These are phyloP conservation scores for Labeo catla DNA, from an alignment of 2,113 vertebrate genomes.

Conservation along the genomic window DNA sequence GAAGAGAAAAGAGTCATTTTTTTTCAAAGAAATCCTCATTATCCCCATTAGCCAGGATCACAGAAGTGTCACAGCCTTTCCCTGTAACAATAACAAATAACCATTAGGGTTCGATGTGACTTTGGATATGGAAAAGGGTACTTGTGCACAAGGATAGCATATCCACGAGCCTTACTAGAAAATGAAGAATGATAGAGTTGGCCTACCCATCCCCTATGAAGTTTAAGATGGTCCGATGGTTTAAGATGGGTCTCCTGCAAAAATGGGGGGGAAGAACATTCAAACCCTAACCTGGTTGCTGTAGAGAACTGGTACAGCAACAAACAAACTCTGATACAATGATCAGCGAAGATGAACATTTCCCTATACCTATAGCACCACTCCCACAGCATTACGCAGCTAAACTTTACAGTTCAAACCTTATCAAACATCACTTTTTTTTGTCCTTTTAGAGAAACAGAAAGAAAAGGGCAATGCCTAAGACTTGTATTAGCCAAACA, in stretches of 20 bases:
- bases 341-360: no score
- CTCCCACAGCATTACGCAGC: no score
- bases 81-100: constrained; percentile 4
- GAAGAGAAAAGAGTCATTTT: neutral
- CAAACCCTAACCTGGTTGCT: no score
- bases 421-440: no score
- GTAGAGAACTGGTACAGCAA: no score
- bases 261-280: neutral
- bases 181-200: neutral
- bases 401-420: no score
- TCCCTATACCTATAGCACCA: no score
- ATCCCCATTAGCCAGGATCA: neutral
- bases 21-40: neutral
- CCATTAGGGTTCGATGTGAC: neutral
- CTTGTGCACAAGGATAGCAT: constrained; percentile 12
- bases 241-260: constrained; percentile 20
- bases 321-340: no score
- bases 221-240: constrained; percentile 17
- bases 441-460: no score
- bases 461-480: no score
- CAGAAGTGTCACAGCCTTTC: neutral
- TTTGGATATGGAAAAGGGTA: neutral
- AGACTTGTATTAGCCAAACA: no score
- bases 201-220: neutral
- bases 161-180: neutral